Evolutionary conservation across 2,113 vertebrate species (phyloP).

Genomic region (Periophthalmus modestus): DNA sequence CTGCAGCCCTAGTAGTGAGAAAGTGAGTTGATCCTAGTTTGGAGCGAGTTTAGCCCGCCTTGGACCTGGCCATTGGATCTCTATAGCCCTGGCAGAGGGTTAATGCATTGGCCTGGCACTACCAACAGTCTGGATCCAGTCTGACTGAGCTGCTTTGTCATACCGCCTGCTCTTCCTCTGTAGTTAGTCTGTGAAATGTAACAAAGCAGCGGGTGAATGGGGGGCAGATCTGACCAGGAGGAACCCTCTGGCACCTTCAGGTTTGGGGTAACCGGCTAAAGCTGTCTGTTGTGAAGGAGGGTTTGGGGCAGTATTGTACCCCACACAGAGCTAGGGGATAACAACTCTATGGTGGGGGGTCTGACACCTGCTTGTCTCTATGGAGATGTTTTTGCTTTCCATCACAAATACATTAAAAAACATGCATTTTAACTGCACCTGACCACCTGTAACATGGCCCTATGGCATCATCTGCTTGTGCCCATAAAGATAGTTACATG

Average conservation of each 20-base stretch:
- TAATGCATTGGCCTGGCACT: slow-evolving; percentile 70
- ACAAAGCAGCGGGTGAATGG: slow-evolving; percentile 56
- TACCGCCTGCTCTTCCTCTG: slow-evolving; percentile 49
- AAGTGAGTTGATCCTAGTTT: slow-evolving; percentile 49
- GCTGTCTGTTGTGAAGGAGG: slow-evolving; percentile 33
- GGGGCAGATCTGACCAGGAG: slow-evolving; percentile 35
- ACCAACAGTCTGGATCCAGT: slow-evolving; percentile 61
- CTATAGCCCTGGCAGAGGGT: slow-evolving; percentile 58
- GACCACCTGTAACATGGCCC: no score
- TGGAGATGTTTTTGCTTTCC: no score
- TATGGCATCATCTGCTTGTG: no score
- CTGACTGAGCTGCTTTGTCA: slow-evolving; percentile 63
- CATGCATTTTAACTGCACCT: no score
- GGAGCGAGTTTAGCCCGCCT: slow-evolving; percentile 47
- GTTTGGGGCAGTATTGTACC: not conserved
- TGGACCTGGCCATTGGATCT: slow-evolving; percentile 21
- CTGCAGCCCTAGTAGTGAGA: slow-evolving; percentile 19
- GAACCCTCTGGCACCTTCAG: slow-evolving; percentile 55
- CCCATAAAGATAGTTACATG: no score
- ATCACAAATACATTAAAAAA: no score
- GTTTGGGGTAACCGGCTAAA: slow-evolving; percentile 59
- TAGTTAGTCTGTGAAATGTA: slow-evolving; percentile 64
- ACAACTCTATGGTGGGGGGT: no score
- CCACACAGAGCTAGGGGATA: not conserved
- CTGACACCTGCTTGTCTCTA: no score